Evolutionary conservation across 2,113 vertebrate genomes (phyloP).

Genomic region (Ictidomys tridecemlineatus): DNA sequence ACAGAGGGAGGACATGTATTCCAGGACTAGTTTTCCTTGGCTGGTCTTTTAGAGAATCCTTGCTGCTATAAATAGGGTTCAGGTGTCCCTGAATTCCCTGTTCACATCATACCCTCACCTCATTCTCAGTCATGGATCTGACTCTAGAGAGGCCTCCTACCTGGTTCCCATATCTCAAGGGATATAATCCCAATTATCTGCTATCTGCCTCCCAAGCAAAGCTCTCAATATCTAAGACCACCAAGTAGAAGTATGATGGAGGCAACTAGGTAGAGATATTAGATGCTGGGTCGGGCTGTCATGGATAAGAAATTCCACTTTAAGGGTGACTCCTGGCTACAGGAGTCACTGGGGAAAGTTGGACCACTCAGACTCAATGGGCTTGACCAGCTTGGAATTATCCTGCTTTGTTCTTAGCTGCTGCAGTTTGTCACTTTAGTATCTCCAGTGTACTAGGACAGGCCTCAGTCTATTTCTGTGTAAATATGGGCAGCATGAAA

Average conservation of each 20-base stretch:
- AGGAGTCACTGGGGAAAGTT: not conserved
- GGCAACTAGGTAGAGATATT: not conserved
- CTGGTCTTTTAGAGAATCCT: not conserved
- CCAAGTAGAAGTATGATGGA: not conserved
- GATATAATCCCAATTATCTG: not conserved
- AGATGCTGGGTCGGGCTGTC: not conserved
- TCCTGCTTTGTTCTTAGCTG: not conserved
- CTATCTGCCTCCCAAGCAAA: not conserved
- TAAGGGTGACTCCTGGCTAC: not conserved
- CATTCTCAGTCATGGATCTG: not conserved
- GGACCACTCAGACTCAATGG: not conserved
- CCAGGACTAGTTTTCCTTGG: constrained; percentile 11
- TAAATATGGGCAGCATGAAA: too few relatives aligned
- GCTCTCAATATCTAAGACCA: not conserved
- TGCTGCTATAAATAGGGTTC: not conserved
- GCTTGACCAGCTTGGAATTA: not conserved
- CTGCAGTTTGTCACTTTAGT: not conserved
- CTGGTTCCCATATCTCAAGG: not conserved
- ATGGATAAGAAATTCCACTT: not conserved
- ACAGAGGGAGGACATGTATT: not conserved
- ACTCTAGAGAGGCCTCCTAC: not conserved
- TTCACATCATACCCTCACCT: not conserved
- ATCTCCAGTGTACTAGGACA: not conserved
- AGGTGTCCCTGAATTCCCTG: not conserved
- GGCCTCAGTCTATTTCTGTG: too few relatives aligned